Conservation (phyloP, 2,113 vertebrate genomes). For the Garra rufa region DNA sequence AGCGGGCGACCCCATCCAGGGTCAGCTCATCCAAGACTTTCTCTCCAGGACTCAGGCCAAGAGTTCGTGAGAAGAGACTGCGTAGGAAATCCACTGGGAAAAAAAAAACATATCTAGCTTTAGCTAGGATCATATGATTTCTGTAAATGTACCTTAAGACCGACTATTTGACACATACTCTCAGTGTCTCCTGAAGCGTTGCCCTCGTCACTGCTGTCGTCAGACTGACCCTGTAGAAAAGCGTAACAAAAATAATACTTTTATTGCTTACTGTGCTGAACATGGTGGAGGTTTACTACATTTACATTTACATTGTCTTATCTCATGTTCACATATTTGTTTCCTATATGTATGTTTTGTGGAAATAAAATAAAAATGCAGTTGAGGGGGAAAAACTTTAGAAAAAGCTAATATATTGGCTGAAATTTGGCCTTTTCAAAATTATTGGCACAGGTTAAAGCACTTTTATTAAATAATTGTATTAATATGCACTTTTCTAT, state of each 20-base stretch:
- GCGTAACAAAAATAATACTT: not conserved
- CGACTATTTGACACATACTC: constrained; percentile 72
- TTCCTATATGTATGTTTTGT: not conserved
- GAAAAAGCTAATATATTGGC: not conserved
- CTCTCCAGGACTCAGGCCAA: constrained; percentile 82
- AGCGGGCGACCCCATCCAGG: constrained; percentile 82
- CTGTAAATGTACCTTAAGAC: not conserved
- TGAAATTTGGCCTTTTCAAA: not conserved
- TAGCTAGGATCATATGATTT: not conserved
- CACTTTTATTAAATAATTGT: not conserved
- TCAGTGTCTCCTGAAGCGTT: constrained; percentile 77
- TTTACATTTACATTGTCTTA: not conserved
- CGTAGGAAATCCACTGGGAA: constrained; percentile 89
- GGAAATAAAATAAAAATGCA: too few species aligned
- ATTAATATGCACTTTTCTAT: not conserved
- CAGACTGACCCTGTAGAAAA: constrained; percentile 69
- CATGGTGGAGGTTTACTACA: not conserved
- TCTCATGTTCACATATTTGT: not conserved
- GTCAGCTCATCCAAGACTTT: constrained; percentile 86
- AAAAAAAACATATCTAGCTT: constrained; percentile 21
- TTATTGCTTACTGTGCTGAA: not conserved
- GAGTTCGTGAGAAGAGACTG: constrained; percentile 83
- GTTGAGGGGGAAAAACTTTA: too few species aligned
- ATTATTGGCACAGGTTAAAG: not conserved
- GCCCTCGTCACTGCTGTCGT: constrained; percentile 78